These are phyloP conservation scores for Gyps fulvus DNA, from an alignment of 2,113 vertebrate genomes.

Conservation along the genomic window DNA sequence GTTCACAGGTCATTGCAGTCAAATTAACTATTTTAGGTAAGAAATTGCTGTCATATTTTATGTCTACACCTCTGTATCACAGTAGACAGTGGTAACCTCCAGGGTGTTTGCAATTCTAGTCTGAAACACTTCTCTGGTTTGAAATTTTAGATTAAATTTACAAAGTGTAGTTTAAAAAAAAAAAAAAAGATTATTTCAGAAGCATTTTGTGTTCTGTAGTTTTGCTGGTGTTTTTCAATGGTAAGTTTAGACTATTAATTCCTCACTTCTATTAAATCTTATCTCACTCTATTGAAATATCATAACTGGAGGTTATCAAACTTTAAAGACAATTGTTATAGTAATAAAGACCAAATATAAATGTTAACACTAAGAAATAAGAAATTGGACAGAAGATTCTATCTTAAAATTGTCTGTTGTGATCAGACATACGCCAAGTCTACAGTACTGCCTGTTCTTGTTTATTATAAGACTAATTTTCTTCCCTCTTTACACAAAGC, in stretches of 20 bases:
- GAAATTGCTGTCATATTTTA: background rate
- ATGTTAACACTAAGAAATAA: background rate
- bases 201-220: background rate
- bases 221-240: background rate
- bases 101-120: background rate
- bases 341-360: background rate
- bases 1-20: background rate
- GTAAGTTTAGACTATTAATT: background rate
- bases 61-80: background rate
- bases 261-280: background rate
- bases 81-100: background rate
- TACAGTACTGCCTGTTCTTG: background rate
- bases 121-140: background rate
- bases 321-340: background rate
- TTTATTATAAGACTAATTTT: background rate
- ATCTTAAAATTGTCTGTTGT: background rate
- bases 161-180: background rate
- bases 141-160: background rate
- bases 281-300: background rate
- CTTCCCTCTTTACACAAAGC: background rate
- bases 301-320: background rate
- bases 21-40: background rate
- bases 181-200: background rate
- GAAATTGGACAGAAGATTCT: background rate
- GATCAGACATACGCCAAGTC: background rate